Conservation (phyloP, 2,797 vertebrate species). For the Pseudomugil tenellus region DNA sequence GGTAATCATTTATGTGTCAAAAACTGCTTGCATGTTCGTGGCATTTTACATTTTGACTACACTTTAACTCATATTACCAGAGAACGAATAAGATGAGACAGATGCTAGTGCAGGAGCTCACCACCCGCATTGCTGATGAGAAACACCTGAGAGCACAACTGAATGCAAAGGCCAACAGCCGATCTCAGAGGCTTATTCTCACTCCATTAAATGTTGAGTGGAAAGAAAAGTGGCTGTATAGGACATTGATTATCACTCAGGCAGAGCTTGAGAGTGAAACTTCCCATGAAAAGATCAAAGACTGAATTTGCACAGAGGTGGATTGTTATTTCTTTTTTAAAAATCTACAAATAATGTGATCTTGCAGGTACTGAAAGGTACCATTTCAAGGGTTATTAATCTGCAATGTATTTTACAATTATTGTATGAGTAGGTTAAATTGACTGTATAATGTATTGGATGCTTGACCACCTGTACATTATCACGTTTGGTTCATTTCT, state of each 20-base stretch:
- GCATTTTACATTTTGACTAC: conserved; percentile 4
- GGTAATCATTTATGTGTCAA: background rate
- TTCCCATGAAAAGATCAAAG: conserved; percentile 46
- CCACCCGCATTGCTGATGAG: conserved; percentile 41
- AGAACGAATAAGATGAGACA: conserved; percentile 16
- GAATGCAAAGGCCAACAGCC: conserved; percentile 55
- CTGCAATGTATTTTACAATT: background rate
- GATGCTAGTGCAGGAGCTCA: conserved; percentile 25
- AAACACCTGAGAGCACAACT: conserved; percentile 51
- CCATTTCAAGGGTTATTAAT: too few relatives aligned
- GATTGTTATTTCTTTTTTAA: conserved; percentile 31
- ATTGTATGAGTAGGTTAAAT: conserved; percentile 11
- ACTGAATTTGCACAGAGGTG: conserved; percentile 19
- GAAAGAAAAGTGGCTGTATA: conserved; percentile 68
- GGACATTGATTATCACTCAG: conserved; percentile 69
- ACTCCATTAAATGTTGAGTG: conserved; percentile 72
- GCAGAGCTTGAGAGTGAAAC: conserved; percentile 57
- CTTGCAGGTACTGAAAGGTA: background rate
- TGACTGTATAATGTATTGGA: conserved; percentile 1
- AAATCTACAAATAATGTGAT: conserved; percentile 13
- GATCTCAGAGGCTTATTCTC: conserved; percentile 65
- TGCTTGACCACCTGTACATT: conserved; percentile 22
- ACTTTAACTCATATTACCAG: background rate
- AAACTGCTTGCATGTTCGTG: background rate
- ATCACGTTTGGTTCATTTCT: conserved; percentile 11